These are phyloP conservation scores for Enhydra lutris DNA, from an alignment of 2,113 vertebrate species.

Conservation along the genomic window DNA sequence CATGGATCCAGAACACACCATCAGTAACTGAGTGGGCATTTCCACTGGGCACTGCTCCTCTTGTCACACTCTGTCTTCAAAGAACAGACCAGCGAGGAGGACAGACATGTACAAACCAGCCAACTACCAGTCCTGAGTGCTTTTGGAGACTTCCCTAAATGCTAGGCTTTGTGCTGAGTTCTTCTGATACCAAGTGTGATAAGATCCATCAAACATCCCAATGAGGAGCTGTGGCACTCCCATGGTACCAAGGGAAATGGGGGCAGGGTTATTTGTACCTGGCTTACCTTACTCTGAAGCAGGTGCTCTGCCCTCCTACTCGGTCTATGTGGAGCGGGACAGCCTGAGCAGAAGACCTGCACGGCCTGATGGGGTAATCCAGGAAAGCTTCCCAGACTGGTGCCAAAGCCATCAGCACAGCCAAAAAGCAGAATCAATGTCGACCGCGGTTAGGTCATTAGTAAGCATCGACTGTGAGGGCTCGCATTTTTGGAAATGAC, in stretches of 20 bases:
- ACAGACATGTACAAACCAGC: neutral
- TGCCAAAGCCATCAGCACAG: neutral
- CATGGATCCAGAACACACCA: neutral
- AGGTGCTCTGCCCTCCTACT: accelerated
- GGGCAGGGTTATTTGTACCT: neutral
- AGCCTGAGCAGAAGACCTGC: neutral
- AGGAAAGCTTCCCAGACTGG: neutral
- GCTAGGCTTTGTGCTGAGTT: neutral
- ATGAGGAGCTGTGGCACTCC: neutral
- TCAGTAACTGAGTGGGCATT: accelerated
- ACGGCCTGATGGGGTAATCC: too few species aligned
- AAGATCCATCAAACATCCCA: neutral
- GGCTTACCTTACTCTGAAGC: neutral
- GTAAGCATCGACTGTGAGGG: accelerated
- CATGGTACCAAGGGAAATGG: neutral
- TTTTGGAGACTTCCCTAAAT: neutral
- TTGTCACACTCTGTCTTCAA: neutral
- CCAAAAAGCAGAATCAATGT: neutral
- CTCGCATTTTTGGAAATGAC: neutral
- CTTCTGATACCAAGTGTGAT: neutral
- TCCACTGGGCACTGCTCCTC: neutral
- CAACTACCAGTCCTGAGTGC: accelerated
- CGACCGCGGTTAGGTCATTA: accelerated
- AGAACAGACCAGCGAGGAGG: neutral
- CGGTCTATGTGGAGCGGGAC: too few species aligned